These are phyloP conservation scores for Chiloscyllium plagiosum DNA, from an alignment of 2,113 vertebrate genomes.

Conservation along the genomic window DNA sequence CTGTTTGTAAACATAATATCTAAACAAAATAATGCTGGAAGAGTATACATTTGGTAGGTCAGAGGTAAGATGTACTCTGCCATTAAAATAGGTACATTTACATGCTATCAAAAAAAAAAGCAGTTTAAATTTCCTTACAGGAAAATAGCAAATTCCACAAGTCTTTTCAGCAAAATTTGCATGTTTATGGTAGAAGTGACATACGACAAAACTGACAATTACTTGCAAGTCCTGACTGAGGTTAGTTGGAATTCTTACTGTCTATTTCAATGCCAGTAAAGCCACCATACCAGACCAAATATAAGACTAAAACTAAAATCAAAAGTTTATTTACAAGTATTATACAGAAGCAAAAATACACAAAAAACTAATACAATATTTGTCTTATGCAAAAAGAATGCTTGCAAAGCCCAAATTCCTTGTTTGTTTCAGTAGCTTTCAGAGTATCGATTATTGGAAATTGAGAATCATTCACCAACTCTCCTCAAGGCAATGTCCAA, in stretches of 20 bases:
- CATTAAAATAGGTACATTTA: not conserved
- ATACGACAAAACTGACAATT: not conserved
- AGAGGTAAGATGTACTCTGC: not conserved
- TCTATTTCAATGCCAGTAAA: not conserved
- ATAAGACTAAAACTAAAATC: not conserved
- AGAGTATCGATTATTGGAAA: not conserved
- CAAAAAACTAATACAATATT: slow-evolving; percentile 4
- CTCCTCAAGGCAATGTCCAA: not conserved
- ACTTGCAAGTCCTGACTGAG: not conserved
- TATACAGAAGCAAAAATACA: slow-evolving; percentile 3
- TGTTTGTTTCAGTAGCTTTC: not conserved
- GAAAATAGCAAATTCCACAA: not conserved
- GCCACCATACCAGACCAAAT: not conserved
- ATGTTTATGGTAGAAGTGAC: not conserved
- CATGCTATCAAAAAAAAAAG: not conserved
- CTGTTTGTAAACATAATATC: not conserved
- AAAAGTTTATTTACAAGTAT: slow-evolving; percentile 27
- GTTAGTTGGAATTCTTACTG: not conserved
- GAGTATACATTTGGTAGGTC: not conserved
- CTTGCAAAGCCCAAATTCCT: not conserved
- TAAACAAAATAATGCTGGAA: not conserved
- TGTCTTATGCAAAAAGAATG: not conserved
- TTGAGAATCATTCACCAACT: not conserved
- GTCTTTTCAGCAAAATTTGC: not conserved
- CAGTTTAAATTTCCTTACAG: not conserved